Evolutionary conservation across 2,888 invertebrate species (phyloP), one percentile per base, ranked within the genome.

Genomic region (Polymixis lichenea): DNA sequence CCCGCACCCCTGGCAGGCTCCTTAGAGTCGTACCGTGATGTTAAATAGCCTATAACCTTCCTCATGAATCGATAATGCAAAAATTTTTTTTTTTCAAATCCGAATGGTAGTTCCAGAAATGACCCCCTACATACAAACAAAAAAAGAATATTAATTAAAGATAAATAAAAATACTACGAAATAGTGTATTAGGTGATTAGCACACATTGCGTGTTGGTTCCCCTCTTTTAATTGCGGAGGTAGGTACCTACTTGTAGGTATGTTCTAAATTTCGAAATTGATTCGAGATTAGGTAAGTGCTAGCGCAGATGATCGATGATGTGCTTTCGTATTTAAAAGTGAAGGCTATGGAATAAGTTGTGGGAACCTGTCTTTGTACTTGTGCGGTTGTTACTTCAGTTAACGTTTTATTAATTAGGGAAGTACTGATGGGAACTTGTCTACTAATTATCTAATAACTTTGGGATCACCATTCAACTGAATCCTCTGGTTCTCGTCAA

Each of bases 201-300:
- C 51, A 66, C 69, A 55, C 56, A 55, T 70, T 75, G 78, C 58
- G 75, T 79, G 72, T 46, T 53, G 46, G 22, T 25, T 22, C 13
- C 72, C 11, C 32, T 56, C 56, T 22, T 38, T 38, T 51, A 67
- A 53, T 66, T 38, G 15, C 62, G 38, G 76, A 53, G 56, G 51
- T 22, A 60, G 17, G n/a, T 17, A 13, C n/a, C n/a, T n/a, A n/a
- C 17, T 22, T 61, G 5, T 46, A n/a, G 6, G 15, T 55, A 46
- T 5, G 64, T 80, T 68, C 32, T 49, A 22, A 56, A 60, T 46
- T 46, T 11, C 43, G 43, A 73, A 69, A 80, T 69, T 15, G 51
- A 65, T 66, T 61, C 46, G n/a, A 72, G 68, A 80, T 80, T 77
- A 53, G 68, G 69, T 77, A 80, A 81, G 72, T 72, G 51, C 19